Percentiles rank a stretch among this genome's conserved stretches.
These are phyloP conservation scores for Hyalella azteca DNA, from an alignment of 2,888 invertebrate genomes.

Conservation along the genomic window DNA sequence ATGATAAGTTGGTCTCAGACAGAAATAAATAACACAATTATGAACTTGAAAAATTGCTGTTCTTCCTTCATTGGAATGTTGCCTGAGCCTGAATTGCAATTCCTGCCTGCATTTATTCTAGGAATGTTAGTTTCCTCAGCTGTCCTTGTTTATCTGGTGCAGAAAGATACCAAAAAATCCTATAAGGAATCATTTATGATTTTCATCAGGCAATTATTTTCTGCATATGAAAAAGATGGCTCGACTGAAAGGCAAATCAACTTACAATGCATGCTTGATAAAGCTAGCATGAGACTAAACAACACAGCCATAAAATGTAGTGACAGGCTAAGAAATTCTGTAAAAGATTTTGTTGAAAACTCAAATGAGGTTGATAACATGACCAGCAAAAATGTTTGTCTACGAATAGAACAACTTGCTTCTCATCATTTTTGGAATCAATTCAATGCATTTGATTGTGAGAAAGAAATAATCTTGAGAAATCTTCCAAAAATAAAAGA, in stretches of 20 bases:
- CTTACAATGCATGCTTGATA: background rate
- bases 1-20: background rate
- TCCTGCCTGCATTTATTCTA: conserved; percentile 17
- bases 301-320: conserved; percentile 16
- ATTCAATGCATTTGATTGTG: conserved; percentile 21
- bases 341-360: conserved; percentile 2
- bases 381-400: background rate
- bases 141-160: background rate
- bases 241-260: background rate
- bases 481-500: conserved; percentile 4
- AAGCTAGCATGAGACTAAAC: conserved; percentile 1
- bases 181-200: background rate
- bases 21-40: background rate
- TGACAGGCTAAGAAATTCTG: background rate
- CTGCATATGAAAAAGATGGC: background rate
- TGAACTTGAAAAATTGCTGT: background rate
- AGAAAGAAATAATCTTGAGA: background rate
- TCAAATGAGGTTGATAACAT: background rate
- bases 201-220: conserved; percentile 2
- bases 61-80: background rate
- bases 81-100: conserved; percentile 7
- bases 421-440: conserved; percentile 1
- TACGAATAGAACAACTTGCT: background rate
- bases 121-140: background rate
- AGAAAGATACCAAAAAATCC: conserved; percentile 11